Evolutionary conservation across 2,888 invertebrate genomes (phyloP).

Genomic region (Melolontha melolontha): DNA sequence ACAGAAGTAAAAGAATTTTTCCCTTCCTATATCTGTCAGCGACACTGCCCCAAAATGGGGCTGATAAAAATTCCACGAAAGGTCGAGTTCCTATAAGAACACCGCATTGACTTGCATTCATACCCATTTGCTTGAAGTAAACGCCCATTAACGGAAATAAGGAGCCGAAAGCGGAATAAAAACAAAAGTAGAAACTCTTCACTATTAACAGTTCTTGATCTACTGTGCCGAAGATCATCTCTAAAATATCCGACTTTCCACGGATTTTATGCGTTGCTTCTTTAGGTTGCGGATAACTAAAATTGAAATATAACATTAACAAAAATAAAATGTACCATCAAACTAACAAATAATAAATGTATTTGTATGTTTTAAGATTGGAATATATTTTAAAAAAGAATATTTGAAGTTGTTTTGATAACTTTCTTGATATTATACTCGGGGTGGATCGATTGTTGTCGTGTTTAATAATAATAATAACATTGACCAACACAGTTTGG

Average conservation of each 20-base stretch:
- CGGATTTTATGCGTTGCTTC: conserved; percentile 92
- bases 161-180: conserved; percentile 98
- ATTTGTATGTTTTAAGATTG: too few species aligned
- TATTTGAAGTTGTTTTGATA: too few species aligned
- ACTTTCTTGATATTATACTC: too few species aligned
- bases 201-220: conserved; percentile 94
- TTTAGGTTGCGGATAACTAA: conserved; percentile 85
- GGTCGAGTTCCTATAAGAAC: conserved; percentile 95
- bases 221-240: conserved; percentile 84
- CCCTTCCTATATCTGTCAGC: conserved; percentile 91
- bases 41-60: conserved; percentile 97
- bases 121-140: conserved; percentile 98
- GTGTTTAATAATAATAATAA: too few species aligned
- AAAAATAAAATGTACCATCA: too few species aligned
- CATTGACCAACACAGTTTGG: too few species aligned
- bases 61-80: conserved; percentile 96
- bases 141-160: conserved; percentile 98
- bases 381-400: too few species aligned
- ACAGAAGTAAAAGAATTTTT: conserved; percentile 87
- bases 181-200: conserved; percentile 99
- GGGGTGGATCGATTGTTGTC: too few species aligned
- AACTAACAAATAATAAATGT: too few species aligned
- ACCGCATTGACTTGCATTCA: conserved; percentile 97
- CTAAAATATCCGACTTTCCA: conserved; percentile 85
- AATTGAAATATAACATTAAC: too few species aligned